Evolutionary conservation across 2,797 vertebrate genomes (phyloP).

Genomic region (Sebastes cheni): DNA sequence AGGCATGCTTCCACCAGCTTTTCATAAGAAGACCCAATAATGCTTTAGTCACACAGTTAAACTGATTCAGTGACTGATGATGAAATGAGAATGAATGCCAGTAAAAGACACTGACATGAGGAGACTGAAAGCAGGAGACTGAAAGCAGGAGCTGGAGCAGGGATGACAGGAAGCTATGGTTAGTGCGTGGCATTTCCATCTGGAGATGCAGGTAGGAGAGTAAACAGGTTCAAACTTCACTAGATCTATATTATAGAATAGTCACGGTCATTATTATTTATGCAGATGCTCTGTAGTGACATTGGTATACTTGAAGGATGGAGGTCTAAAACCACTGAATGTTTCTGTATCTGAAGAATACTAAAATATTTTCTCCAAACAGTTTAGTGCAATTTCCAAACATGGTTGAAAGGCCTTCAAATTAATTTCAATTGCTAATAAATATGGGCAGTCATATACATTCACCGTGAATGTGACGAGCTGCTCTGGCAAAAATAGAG

Average conservation of each 20-base stretch:
- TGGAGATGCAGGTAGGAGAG: background rate
- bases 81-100: background rate
- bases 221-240: background rate
- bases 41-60: background rate
- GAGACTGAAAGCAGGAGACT: background rate
- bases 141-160: background rate
- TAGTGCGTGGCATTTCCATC: background rate
- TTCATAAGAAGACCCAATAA: slow-evolving; percentile 37
- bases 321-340: background rate
- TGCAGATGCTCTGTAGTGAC: background rate
- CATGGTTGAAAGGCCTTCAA: background rate
- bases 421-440: background rate
- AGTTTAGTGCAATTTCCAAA: background rate
- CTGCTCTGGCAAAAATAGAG: background rate
- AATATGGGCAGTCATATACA: background rate
- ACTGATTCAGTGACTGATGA: slow-evolving; percentile 1
- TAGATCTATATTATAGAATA: background rate
- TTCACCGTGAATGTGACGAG: background rate
- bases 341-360: background rate
- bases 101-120: slow-evolving; percentile 25
- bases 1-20: slow-evolving; percentile 11
- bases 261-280: background rate
- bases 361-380: background rate
- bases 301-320: background rate
- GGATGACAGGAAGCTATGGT: background rate